Base-by-base conservation (phyloP, 2,797 vertebrate genomes). In the Trematomus bernacchii region DNA sequence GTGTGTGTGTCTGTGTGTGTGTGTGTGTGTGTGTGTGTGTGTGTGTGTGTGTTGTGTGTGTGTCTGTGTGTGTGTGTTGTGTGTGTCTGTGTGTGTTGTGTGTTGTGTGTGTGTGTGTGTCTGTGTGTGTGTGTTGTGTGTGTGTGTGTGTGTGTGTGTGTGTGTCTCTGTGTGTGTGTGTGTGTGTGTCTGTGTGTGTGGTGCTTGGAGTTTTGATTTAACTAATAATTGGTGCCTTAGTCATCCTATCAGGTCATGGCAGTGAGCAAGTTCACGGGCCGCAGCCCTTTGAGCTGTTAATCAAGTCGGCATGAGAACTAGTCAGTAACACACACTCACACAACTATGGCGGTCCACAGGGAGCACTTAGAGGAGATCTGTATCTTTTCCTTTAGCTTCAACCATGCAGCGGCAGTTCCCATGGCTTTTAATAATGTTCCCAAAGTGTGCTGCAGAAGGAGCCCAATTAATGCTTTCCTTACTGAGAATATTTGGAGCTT, bases 361-460 rank as follows among this genome's bases (percentile, higher is more conserved):
- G 84, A 89, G 59, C 82, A 86, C 88, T 88, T 82, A 81, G 75
- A 79, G 23, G 0, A 80, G 92, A 90, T 93, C 75, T 71, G 77
- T 89, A 91, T 93, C 93, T 87, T 43, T 72, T 77, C 79, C 90
- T 89, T 79, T 69, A 83, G 86, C 79, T 75, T 69, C 64, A 76
- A 18, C 75, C 73, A 59, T 66, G 84, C 85, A 83, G 85, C 77
- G 47, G 86, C 71, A 46, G 83, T 92, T 93, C 92, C 86, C 91
- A 91, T 87, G 87, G 87, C 87, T 87, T 87, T 87, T 67, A 67
- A 82, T 79, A 43, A 23, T 72, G 78, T 6, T 4, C 16, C 37
- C 64, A 52, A 47, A 82, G 69, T 42, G 27, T 19, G 60, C 58
- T 58, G 83, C 76, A 76, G 64, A 54, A 72, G 48, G 21, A 78